A percentile compares a stretch with the other conserved stretches of the same genome.
Conservation (phyloP, 2,797 vertebrate genomes). For the Mus spretus region DNA sequence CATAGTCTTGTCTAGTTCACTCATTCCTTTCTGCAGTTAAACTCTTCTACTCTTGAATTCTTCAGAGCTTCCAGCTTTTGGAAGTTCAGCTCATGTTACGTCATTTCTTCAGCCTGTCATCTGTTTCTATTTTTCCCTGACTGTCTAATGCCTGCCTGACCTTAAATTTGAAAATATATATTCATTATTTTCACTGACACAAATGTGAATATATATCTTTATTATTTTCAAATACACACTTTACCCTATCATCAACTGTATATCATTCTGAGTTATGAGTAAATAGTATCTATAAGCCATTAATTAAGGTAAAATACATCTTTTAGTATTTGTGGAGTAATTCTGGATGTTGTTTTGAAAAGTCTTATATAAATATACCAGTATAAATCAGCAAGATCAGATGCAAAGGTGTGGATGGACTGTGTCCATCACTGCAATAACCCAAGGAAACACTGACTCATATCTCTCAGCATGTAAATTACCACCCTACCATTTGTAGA, state of each 20-base stretch:
- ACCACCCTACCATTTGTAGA: background rate
- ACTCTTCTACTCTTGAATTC: background rate
- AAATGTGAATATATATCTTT: background rate
- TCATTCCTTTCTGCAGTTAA: background rate
- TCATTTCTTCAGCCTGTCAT: fast-evolving
- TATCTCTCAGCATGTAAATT: background rate
- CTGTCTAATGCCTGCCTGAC: background rate
- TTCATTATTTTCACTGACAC: background rate
- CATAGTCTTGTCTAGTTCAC: background rate
- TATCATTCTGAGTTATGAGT: background rate
- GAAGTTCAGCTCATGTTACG: background rate
- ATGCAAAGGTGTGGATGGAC: background rate
- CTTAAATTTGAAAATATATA: background rate
- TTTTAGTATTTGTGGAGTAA: background rate
- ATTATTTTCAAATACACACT: background rate
- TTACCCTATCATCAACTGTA: background rate
- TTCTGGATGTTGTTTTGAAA: background rate
- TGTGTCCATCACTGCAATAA: background rate
- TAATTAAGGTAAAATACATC: background rate
- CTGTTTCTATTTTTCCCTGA: background rate
- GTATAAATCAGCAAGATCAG: background rate
- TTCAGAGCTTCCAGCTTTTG: background rate
- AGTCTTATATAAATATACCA: background rate
- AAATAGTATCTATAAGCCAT: background rate
- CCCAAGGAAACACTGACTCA: background rate